Percentiles rank a stretch among this genome's conserved stretches.
phyloP scores from a whole-genome alignment of 2,797 vertebrate species.

The Lerista edwardsae region DNA sequence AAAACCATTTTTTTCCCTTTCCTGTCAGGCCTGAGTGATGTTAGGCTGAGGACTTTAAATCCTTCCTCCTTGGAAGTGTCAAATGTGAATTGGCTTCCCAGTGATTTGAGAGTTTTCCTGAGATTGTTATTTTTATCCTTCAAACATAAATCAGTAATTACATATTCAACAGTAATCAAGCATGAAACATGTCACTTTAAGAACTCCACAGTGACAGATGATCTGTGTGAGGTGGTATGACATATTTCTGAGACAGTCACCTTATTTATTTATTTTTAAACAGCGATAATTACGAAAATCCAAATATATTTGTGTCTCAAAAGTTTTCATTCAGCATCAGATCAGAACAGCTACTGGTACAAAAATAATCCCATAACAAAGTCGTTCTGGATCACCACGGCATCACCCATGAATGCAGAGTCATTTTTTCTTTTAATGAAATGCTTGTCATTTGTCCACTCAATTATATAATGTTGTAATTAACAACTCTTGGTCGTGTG shows the following conservation, averaged over 20 bases:
- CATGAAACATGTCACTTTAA: slow-evolving; percentile 54
- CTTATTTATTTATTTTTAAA: background rate
- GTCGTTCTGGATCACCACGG: background rate
- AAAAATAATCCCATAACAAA: slow-evolving; percentile 15
- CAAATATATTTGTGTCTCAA: background rate
- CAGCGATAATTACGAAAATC: background rate
- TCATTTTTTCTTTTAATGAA: slow-evolving; percentile 64
- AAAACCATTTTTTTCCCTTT: background rate
- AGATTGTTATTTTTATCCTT: slow-evolving; percentile 36
- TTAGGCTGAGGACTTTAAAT: background rate
- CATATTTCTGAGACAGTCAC: background rate
- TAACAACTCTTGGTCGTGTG: slow-evolving; percentile 64
- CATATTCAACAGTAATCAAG: slow-evolving; percentile 52
- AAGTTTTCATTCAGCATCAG: slow-evolving; percentile 46
- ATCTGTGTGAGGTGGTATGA: slow-evolving; percentile 33
- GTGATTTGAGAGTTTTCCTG: slow-evolving; percentile 12
- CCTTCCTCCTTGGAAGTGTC: background rate
- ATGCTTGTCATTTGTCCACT: slow-evolving; percentile 57
- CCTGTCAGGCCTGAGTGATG: background rate
- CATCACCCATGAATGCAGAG: slow-evolving; percentile 63
- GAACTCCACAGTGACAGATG: slow-evolving; percentile 45
- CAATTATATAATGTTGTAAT: slow-evolving; percentile 70
- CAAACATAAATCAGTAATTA: slow-evolving; percentile 40
- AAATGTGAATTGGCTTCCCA: slow-evolving; percentile 28
- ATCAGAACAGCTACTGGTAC: slow-evolving; percentile 24